Conservation (phyloP, 2,797 vertebrate species). For the Phalloptychus januarius region DNA sequence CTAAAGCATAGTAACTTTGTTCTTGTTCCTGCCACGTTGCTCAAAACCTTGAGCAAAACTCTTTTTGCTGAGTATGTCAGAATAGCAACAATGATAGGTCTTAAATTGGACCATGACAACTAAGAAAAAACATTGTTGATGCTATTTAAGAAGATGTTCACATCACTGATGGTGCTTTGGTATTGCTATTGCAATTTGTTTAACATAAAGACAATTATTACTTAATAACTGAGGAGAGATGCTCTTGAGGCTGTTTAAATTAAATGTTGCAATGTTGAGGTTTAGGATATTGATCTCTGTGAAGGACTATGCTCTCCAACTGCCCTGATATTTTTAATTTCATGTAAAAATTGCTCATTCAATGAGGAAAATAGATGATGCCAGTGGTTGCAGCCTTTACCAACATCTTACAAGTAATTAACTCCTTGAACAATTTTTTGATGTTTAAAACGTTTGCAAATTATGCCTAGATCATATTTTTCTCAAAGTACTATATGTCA, state of each 20-base stretch:
- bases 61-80: neutral
- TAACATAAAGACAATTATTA: no score
- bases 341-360: neutral
- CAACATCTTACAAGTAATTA: neutral
- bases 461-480: neutral
- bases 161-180: neutral
- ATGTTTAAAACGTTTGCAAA: neutral
- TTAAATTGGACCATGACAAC: neutral
- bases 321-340: neutral
- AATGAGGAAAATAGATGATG: neutral
- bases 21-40: neutral
- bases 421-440: neutral
- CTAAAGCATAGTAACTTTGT: neutral
- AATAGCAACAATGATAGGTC: neutral
- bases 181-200: neutral
- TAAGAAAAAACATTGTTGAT: neutral
- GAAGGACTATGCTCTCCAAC: neutral
- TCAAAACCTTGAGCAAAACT: neutral
- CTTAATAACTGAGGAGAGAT: neutral
- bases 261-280: no score
- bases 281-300: neutral
- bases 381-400: neutral
- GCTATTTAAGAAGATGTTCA: neutral
- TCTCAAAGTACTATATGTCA: conserved; percentile 3
- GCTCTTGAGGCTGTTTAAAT: neutral